Evolutionary conservation across 2,797 vertebrate species (phyloP), one percentile per base, ranked within the genome.

Genomic region (Pipistrellus nathusii): DNA sequence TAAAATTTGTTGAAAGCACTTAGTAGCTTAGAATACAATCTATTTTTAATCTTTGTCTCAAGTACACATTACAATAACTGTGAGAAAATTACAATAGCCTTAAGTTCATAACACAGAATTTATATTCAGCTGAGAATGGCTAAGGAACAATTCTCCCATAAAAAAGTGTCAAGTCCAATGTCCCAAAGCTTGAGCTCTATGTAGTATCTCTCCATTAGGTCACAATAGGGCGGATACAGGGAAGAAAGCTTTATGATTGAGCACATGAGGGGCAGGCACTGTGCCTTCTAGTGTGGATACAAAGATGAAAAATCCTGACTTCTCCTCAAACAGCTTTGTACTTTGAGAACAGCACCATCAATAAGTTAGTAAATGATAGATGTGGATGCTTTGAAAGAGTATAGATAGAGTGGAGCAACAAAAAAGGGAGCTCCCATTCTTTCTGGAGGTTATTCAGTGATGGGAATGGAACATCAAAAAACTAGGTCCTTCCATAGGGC

Each of bases 1-100:
- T 89, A 82, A 88, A 73, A 83, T 35, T 32, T 90, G 6, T 87
- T 83, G 57, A 62, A 90, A 95, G 72, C 3, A 89, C 8, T 86
- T 72, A 64, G 51, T 80, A 73, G 10, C n/a, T 88, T 59, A 30
- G n/a, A 87, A 94, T 77, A 25, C 14, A 85, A 90, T 46, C 30
- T 94, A 71, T 81, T 83, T 93, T 92, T 80, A 88, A 66, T 85
- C 41, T 75, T 72, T 93, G 64, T 23, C 41, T 91, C 55, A 84
- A 84, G 85, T 76, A 59, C 25, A 55, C 53, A 38, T 77, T 72
- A 57, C 38, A 89, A 91, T 69, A 38, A 23, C 44, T 81, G 5
- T 77, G 55, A 66, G 44, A 90, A 95, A 81, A 38, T 69, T 51
- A 38, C 87, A 90, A 68, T 76, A 51, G 32, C 55, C 6, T 27